These are phyloP conservation scores for Prunella strophiata DNA, from an alignment of 2,797 vertebrate species.

Conservation along the genomic window DNA sequence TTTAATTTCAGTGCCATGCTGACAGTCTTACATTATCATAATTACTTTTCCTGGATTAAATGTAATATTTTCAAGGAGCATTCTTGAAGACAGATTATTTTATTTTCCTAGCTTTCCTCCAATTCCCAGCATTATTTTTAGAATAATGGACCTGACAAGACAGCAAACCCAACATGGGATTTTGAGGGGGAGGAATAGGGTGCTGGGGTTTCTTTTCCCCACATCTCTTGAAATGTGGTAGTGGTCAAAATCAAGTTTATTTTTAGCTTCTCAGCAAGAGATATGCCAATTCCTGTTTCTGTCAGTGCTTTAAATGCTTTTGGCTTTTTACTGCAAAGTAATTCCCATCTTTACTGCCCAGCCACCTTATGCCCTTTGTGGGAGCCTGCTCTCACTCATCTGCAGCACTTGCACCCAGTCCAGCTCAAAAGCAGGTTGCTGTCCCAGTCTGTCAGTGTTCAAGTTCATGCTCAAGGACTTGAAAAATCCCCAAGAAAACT, in stretches of 20 bases:
- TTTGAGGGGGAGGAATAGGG: background rate
- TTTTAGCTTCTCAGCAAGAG: background rate
- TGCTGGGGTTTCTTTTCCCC: rapidly evolving
- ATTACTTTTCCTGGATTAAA: background rate
- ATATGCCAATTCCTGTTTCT: background rate
- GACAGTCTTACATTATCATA: background rate
- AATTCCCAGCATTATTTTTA: background rate
- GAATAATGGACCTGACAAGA: background rate
- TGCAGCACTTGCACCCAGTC: background rate
- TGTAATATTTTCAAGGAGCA: background rate
- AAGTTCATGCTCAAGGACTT: background rate
- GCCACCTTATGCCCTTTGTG: background rate
- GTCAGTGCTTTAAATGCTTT: background rate
- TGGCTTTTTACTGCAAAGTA: background rate
- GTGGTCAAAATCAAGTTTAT: background rate
- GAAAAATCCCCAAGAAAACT: background rate
- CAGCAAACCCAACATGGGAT: background rate
- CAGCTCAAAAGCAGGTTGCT: background rate
- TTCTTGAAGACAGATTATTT: background rate
- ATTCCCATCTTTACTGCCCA: background rate
- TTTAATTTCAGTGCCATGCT: background rate
- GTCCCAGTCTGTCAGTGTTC: background rate
- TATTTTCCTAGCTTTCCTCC: background rate
- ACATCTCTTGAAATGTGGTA: background rate
- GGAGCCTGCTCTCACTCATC: background rate